Base-by-base conservation (phyloP, 2,113 vertebrate genomes). In the Tragulus kanchil region DNA sequence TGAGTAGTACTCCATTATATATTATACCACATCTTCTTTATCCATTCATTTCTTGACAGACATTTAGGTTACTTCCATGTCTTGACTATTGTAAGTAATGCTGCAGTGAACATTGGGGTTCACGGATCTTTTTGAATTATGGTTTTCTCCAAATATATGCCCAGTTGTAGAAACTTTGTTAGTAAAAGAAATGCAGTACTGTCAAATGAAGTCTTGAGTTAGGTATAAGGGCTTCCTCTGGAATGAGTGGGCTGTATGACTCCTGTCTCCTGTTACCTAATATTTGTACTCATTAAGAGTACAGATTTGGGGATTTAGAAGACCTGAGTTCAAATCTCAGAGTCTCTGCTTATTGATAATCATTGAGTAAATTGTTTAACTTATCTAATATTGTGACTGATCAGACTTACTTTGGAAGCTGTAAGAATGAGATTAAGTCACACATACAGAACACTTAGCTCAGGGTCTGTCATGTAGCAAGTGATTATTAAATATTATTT, bases 381-480 rank as follows among this genome's bases (percentile, higher is more conserved):
- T 93, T 84, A 52, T 48, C 50, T 50, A 85, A 54, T 25, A 92
- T 6, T 87, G 61, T 77, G 21, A 97, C 31, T 87, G 69, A 79
- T 78, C 19, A 71, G 50, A 65, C 0, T 14, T 62, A 56, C 5
- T 0, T 73, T 9, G 50, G 78, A 21, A 58, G 17, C 86, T 89
- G 45, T 14, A 85, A 91, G 1, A 48, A 65, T 45, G 62, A 62
- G 59, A 25, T 50, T 23, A 93, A 93, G 58, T 67, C 36, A 10
- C 54, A 4, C 21, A 50, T 62, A 14, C 23, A 58, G 64, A 95
- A 36, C 23, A 62, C 10, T 93, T 73, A 71, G 4, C 36, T 75
- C 62, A 73, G 56, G n/a, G 8, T 42, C 61, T 97, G 28, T 31
- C 31, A 56, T 36, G 13, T 67, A 69, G 19, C 45, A 75, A 54